A percentile compares a stretch with the other conserved stretches of the same genome.
Evolutionary conservation across 2,113 vertebrate species (phyloP).

Genomic region (Gasterosteus nipponicus): DNA sequence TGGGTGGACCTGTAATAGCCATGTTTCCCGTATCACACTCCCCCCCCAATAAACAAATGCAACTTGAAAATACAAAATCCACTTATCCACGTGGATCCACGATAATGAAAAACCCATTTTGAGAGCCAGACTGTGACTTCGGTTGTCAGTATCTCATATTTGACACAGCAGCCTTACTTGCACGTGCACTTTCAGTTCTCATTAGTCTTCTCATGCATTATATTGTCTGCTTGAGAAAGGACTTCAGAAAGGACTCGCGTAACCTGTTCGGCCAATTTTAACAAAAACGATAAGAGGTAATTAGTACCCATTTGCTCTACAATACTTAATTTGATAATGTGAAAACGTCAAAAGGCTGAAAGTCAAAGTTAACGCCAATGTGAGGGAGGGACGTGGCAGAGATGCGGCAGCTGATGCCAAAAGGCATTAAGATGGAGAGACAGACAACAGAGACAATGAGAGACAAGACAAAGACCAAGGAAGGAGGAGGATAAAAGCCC

Average conservation of each 20-base stretch:
- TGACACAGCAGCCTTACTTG: too few relatives aligned
- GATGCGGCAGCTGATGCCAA: constrained; percentile 16
- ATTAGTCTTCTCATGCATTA: background rate
- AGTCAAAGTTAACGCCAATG: background rate
- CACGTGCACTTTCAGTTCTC: background rate
- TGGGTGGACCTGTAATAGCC: background rate
- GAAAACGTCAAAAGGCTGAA: background rate
- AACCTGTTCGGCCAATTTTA: background rate
- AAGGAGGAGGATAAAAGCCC: constrained; percentile 33
- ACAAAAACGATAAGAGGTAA: background rate
- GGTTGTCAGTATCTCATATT: background rate
- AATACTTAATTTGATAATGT: background rate
- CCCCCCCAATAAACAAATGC: background rate
- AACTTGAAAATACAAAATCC: background rate
- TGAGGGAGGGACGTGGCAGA: constrained; percentile 17
- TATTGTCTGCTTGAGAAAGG: constrained; percentile 13
- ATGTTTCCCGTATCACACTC: background rate
- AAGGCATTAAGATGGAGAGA: constrained; percentile 36
- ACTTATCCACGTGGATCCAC: too few relatives aligned
- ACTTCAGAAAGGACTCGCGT: background rate
- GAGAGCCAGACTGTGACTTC: background rate
- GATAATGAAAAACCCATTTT: background rate
- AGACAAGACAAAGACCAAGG: constrained; percentile 35
- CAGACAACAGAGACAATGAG: constrained; percentile 18
- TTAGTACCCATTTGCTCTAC: background rate